phyloP scores from a whole-genome alignment of 2,113 vertebrate species.

The Pterocles gutturalis region DNA sequence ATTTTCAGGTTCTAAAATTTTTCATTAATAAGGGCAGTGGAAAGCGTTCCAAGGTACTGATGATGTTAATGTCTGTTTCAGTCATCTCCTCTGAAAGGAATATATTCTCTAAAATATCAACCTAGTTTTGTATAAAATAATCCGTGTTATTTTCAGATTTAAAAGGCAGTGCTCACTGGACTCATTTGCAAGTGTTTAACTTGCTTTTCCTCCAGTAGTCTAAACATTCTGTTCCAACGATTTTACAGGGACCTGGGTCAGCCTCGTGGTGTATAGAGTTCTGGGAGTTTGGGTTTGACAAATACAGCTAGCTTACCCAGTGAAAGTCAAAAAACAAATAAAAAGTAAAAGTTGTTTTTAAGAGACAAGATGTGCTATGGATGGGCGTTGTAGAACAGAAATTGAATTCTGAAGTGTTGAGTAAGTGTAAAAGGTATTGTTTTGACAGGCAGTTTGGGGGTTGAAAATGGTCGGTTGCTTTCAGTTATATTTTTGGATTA shows the following conservation, averaged over 20 bases:
- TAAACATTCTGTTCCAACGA: not conserved
- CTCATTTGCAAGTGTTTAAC: not conserved
- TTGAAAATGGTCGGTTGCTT: not conserved
- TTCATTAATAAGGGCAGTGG: not conserved
- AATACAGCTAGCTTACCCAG: not conserved
- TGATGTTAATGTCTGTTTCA: not conserved
- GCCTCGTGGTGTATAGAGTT: not conserved
- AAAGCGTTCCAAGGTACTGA: not conserved
- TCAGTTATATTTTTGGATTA: not conserved
- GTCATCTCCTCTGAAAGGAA: not conserved
- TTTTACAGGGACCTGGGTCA: not conserved
- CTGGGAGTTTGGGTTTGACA: not conserved
- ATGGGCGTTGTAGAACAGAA: not conserved
- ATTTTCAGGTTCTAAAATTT: not conserved
- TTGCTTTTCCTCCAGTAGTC: not conserved
- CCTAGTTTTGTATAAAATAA: accelerated
- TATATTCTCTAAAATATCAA: not conserved
- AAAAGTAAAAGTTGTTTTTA: not conserved
- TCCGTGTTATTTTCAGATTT: not conserved
- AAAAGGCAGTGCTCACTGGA: accelerated
- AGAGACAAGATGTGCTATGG: not conserved
- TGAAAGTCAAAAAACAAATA: not conserved
- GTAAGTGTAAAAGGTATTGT: not conserved
- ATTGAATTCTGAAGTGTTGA: not conserved
- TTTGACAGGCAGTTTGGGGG: not conserved